Evolutionary conservation across 2,113 vertebrate genomes (phyloP), one percentile per base, ranked within the genome.

Genomic region (Fulica atra): DNA sequence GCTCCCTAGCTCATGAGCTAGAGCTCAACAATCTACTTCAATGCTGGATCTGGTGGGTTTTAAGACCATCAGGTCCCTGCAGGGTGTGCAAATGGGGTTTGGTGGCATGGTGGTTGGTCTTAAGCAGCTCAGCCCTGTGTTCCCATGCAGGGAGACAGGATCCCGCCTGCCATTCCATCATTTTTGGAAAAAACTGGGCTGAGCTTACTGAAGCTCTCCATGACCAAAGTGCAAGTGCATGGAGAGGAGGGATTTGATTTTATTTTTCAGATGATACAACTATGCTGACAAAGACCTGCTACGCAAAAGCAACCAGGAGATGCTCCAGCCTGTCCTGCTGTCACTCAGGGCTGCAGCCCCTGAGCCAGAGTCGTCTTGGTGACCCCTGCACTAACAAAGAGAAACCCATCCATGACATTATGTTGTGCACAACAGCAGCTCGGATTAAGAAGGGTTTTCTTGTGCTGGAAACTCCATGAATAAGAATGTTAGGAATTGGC

Each of bases 401-500:
- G 81, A 97, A 91, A 72, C n/a, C 40, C 83, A 89, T 89, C 88
- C 88, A 80, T 82, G 86, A 69, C 70, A 92, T 85, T 93, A 79
- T 11, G 6, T 81, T 84, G 84, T 85, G 80, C 77, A 95, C 66
- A 92, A 84, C 88, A 93, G 89, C 74, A 70, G 94, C 83, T 83
- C 3, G 33, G 93, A 83, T 96, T 92, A 95, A 87, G 87, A 68
- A 91, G 83, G 64, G 66, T 95, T 96, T 95, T 94, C 95, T 88
- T 93, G 85, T 81, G 76, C 86, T 96, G 92, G 95, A 92, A 96
- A 94, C 94, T 96, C 86, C 94, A 95, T 91, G 92, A 96, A 97
- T 96, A 96, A 96, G 93, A 97, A 97, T 97, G 92, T 94, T 87
- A 95, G 84, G 92, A 96, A 91, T 97, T 95, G 96, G 96, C 95